Conservation (phyloP, 1,140 invertebrate species). For the Nephotettix cincticeps region DNA sequence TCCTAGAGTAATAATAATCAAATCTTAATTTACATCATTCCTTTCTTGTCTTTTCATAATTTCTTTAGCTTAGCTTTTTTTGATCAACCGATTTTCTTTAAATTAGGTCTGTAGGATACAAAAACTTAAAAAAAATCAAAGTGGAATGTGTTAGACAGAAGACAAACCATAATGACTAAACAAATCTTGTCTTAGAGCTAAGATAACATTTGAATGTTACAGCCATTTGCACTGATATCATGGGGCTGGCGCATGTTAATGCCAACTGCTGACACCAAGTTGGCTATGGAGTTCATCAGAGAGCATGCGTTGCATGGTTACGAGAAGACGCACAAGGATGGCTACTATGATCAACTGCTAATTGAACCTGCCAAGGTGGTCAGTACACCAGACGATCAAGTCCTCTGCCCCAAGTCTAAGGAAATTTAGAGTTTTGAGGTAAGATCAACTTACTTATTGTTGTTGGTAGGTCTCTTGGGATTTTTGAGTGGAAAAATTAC, state of each 20-base stretch:
- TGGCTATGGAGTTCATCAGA: slow-evolving; percentile 62
- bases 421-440: not conserved
- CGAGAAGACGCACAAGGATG: slow-evolving; percentile 59
- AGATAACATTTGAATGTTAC: not conserved
- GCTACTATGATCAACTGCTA: slow-evolving; percentile 60
- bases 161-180: too few species aligned
- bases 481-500: too few species aligned
- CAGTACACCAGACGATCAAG: slow-evolving; percentile 51
- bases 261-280: slow-evolving; percentile 55
- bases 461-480: not conserved
- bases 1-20: too few species aligned
- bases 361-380: slow-evolving; percentile 55
- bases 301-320: slow-evolving; percentile 64
- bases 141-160: too few species aligned
- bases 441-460: too few species aligned
- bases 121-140: too few species aligned
- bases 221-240: slow-evolving; percentile 73
- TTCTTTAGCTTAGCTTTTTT: too few species aligned
- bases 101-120: too few species aligned
- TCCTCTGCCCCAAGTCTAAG: slow-evolving; percentile 50
- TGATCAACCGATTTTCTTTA: too few species aligned
- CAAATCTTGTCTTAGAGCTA: too few species aligned
- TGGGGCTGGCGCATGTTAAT: slow-evolving; percentile 79
- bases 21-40: too few species aligned
- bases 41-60: too few species aligned